These are phyloP conservation scores for Actias luna DNA, from an alignment of 2,888 invertebrate genomes.

Conservation along the genomic window DNA sequence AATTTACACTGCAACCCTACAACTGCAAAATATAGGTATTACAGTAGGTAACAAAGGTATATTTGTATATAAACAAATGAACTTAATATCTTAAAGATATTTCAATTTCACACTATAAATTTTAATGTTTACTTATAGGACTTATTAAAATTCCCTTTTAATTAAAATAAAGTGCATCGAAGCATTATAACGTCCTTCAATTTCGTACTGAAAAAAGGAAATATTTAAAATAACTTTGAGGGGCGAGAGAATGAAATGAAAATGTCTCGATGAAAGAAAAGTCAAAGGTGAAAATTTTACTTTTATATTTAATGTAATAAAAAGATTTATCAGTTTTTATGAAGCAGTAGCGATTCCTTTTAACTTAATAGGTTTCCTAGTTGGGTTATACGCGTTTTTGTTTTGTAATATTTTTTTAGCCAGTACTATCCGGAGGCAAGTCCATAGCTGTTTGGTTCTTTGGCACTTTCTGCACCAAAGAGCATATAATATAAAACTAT, in stretches of 20 bases:
- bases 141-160: neutral
- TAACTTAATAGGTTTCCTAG: neutral
- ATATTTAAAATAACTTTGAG: neutral
- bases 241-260: conserved; percentile 2
- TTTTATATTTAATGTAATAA: conserved; percentile 7
- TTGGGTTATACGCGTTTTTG: neutral
- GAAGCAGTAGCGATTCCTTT: conserved; percentile 1
- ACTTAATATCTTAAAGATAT: neutral
- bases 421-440: too few species aligned
- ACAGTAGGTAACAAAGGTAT: too few species aligned
- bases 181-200: neutral
- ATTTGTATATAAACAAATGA: too few species aligned
- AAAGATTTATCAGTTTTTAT: conserved; percentile 2
- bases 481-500: too few species aligned
- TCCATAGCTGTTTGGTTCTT: too few species aligned
- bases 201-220: neutral
- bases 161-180: neutral
- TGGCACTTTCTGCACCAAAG: too few species aligned
- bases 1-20: too few species aligned
- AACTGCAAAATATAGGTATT: too few species aligned
- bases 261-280: neutral
- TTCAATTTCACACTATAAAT: neutral
- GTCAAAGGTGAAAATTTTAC: conserved; percentile 9
- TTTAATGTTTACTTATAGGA: neutral
- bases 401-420: neutral